Base-by-base conservation (phyloP, 2,888 invertebrate species). In the Trichogramma evanescens region DNA sequence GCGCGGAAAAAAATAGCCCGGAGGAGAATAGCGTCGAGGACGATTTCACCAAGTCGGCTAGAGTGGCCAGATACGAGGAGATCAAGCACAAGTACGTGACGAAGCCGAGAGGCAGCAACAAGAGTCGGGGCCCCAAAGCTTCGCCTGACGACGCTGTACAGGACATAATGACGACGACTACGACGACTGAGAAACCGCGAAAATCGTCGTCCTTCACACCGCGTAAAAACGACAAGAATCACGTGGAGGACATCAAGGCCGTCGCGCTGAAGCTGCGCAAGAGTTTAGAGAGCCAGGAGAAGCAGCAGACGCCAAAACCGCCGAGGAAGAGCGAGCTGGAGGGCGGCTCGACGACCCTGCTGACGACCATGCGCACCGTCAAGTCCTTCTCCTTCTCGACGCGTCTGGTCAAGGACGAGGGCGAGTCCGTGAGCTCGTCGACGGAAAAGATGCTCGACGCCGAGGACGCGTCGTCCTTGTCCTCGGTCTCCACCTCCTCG, bases 381-480 rank as follows among this genome's bases (percentile, higher is more conserved):
- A 63, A 59, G 41, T 65, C 65, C 7, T 65, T 65, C 50, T 65
- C 65, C 2, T 65, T 63, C 9, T 65, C 65, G 6, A 63, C 63
- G 6, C 61, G 65, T 3, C 9, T 63, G 13, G 65, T 58, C 0
- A 63, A 63, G 13, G 59, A 59, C 44, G 60, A 66, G 60, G 50
- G 63, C 65, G 49, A 66, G 56, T 56, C 66, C 4, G 60, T 63
- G 8, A 53, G 42, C 0, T 54, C 69, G 0, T 61, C 64, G 2
- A 65, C 66, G 8, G 66, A 49, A 52, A 64, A 44, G 10, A 61
- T 60, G 58, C 41, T 60, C 10, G 57, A 62, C 4, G 49, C 58
- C 1, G 6, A 62, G 40, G 49, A 57, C 4, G 41, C 65, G 5
- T 7, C 53, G 6, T 9, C 44, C 6, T 10, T 54, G 2, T 8